These are phyloP conservation scores for Apostichopus parvimensis DNA, from an alignment of 35 echinoderm and acorn worm species.

Conservation along the genomic window DNA sequence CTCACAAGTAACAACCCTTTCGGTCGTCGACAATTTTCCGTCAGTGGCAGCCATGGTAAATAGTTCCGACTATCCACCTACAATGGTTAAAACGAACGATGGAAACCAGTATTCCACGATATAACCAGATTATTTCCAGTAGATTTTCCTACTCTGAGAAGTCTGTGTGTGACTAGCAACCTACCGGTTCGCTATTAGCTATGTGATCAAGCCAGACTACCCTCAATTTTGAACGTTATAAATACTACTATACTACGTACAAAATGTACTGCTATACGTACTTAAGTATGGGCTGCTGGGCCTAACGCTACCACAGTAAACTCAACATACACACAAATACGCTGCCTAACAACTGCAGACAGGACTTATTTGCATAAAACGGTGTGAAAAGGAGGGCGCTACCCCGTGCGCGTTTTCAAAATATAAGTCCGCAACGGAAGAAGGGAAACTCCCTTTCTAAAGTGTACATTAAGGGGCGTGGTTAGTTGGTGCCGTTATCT, in stretches of 20 bases:
- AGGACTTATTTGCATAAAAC: constrained; percentile 50
- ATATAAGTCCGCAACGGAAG: background rate
- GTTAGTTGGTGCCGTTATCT: background rate
- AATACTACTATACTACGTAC: background rate
- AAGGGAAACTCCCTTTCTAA: constrained; percentile 24
- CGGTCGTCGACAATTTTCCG: constrained; percentile 60
- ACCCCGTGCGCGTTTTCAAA: background rate
- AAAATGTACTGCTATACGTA: background rate
- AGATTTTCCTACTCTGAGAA: constrained; percentile 20
- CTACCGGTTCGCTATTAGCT: background rate
- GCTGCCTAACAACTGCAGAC: constrained; percentile 46
- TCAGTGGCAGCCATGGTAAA: constrained; percentile 63
- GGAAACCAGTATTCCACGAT: constrained; percentile 54
- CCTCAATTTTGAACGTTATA: background rate
- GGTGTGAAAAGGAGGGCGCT: constrained; percentile 10
- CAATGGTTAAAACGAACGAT: constrained; percentile 38
- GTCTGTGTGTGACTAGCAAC: background rate
- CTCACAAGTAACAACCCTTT: constrained; percentile 64
- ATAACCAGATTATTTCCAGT: constrained; percentile 51
- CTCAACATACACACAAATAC: constrained; percentile 10
- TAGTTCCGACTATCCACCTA: constrained; percentile 56
- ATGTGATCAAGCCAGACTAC: background rate
- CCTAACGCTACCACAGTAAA: background rate
- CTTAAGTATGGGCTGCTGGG: background rate
- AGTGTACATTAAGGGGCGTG: constrained; percentile 5